Evolutionary conservation across 1,140 invertebrate genomes (phyloP), one percentile per base, ranked within the genome.

Genomic region (Phortica variegata): DNA sequence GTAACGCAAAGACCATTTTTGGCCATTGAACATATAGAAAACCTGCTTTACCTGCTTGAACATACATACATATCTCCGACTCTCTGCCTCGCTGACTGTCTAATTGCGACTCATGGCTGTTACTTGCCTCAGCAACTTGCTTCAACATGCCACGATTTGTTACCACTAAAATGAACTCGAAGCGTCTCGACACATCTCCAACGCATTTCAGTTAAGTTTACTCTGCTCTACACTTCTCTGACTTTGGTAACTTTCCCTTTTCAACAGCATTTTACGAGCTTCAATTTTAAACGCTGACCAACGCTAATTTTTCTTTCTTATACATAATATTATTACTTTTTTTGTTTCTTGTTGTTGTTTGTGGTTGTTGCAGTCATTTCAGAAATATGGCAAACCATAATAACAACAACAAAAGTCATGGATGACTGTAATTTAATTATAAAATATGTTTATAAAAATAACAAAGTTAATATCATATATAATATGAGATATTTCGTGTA

Each of bases 381-480:
- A 10, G 8, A 15, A 4, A 15, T 15, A 4, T 10, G 33, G 33
- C 12, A 3, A 34, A 15, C 36, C 18, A 6, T 26, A 26, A 26
- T 26, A 26, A n/a, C n/a, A n/a, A n/a, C n/a, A n/a, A n/a, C n/a
- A n/a, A n/a, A n/a, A n/a, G n/a, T n/a, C n/a, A n/a, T n/a, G n/a
- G n/a, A n/a, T n/a, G 23, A 26, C 10, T 38, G 60, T 68, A 68
- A 68, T 68, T 68, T 63, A 69, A 68, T 69, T 68, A 69, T 63
- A 68, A 68, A 69, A 63, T 63, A 63, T 63, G 55, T 68, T 68
- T 60, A 68, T 68, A 69, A 68, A 68, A 34, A 8, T n/a, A 34
- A 55, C n/a, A n/a, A n/a, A n/a, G n/a, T n/a, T n/a, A n/a, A n/a
- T n/a, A n/a, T n/a, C n/a, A n/a, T n/a, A n/a, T n/a, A n/a, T n/a